These are phyloP conservation scores for Gortyna flavago DNA, from an alignment of 2,888 invertebrate genomes.

Conservation along the genomic window DNA sequence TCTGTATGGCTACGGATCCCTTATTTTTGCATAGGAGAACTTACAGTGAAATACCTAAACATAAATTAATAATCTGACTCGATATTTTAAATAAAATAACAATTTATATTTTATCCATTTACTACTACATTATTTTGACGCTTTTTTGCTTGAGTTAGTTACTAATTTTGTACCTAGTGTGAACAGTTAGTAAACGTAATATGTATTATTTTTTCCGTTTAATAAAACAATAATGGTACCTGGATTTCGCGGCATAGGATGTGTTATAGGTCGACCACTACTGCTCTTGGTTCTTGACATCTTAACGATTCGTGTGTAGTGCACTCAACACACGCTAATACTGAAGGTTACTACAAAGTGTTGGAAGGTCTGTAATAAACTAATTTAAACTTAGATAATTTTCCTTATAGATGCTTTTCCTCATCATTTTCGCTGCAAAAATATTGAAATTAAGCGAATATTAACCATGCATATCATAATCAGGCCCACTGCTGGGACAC, in stretches of 20 bases:
- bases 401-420: neutral
- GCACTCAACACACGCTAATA: neutral
- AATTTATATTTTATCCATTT: too few relatives aligned
- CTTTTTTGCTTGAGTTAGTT: too few relatives aligned
- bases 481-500: too few relatives aligned
- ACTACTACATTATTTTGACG: too few relatives aligned
- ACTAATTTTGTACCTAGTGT: too few relatives aligned
- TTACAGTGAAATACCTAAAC: too few relatives aligned
- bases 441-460: neutral
- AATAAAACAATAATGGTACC: neutral
- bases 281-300: neutral
- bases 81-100: too few relatives aligned
- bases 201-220: too few relatives aligned
- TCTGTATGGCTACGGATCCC: too few relatives aligned
- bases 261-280: neutral
- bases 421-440: neutral
- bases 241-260: neutral
- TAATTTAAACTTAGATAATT: neutral
- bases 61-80: too few relatives aligned
- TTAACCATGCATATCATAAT: neutral
- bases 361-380: neutral
- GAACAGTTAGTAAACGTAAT: too few relatives aligned
- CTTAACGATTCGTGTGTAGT: neutral
- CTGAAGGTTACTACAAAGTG: neutral
- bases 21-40: too few relatives aligned